A percentile compares a stretch with the other conserved stretches of the same genome.
Conservation (phyloP, 2,888 invertebrate species). For the Acheta domesticus region DNA sequence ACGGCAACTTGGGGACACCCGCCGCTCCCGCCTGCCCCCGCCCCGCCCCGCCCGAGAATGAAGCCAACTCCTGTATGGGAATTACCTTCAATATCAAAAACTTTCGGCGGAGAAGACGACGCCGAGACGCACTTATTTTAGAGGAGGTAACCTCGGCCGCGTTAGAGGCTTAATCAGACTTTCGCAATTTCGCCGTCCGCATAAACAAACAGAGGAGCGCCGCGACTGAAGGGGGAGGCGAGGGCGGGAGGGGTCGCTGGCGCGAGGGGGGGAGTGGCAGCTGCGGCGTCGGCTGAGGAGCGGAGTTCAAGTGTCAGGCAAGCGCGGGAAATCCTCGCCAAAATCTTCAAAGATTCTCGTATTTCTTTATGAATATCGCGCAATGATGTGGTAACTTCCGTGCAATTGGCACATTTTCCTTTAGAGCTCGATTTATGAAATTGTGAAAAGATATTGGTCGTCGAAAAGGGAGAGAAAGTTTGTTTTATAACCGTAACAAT, state of each 20-base stretch:
- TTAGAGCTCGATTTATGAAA: too few relatives aligned
- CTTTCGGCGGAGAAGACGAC: neutral
- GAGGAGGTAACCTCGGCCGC: neutral
- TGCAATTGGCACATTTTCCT: too few relatives aligned
- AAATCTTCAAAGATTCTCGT: too few relatives aligned
- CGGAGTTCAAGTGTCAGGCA: too few relatives aligned
- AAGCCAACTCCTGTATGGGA: constrained; percentile 18
- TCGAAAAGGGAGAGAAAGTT: too few relatives aligned
- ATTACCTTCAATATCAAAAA: constrained; percentile 18
- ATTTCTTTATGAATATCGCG: too few relatives aligned
- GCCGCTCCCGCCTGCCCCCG: neutral
- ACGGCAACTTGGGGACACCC: neutral
- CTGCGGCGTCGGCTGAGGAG: too few relatives aligned
- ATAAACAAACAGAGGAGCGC: constrained; percentile 3
- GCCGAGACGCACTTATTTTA: neutral
- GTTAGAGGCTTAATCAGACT: constrained; percentile 7
- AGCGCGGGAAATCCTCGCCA: too few relatives aligned
- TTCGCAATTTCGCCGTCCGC: constrained; percentile 4
- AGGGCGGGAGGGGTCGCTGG: neutral
- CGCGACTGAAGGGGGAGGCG: neutral
- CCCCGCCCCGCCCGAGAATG: neutral
- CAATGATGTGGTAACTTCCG: too few relatives aligned
- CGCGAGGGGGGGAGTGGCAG: neutral
- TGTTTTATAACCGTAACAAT: too few relatives aligned
- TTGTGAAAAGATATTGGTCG: too few relatives aligned